These are phyloP conservation scores for Bubo scandiacus DNA, from an alignment of 2,113 vertebrate species.

Conservation along the genomic window DNA sequence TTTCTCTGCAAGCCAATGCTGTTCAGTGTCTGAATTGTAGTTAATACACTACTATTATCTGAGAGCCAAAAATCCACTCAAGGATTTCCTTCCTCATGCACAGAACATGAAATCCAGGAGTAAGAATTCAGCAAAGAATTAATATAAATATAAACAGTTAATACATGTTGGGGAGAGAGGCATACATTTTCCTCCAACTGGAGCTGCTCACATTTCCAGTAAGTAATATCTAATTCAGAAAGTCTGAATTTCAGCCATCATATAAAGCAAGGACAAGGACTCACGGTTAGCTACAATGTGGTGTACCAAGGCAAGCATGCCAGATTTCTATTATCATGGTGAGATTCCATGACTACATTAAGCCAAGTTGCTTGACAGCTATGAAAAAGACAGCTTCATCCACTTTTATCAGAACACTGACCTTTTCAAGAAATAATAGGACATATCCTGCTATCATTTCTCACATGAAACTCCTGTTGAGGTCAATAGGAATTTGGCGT, in stretches of 20 bases:
- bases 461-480: conserved; percentile 16
- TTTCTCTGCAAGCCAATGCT: not conserved
- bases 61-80: not conserved
- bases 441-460: conserved; percentile 18
- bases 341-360: conserved; percentile 19
- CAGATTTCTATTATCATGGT: conserved; percentile 20
- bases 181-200: not conserved
- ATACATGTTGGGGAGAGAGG: not conserved
- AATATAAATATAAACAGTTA: not conserved
- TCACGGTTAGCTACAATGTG: not conserved
- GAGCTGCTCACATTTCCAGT: not conserved
- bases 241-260: conserved; percentile 26
- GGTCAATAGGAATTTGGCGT: conserved; percentile 32
- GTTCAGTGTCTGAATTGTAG: not conserved
- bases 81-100: not conserved
- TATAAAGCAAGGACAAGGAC: conserved; percentile 16
- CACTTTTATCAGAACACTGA: conserved; percentile 9
- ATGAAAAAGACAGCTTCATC: conserved; percentile 61
- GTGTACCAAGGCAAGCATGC: not conserved
- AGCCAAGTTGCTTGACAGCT: conserved; percentile 55
- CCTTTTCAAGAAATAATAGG: conserved; percentile 46
- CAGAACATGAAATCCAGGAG: not conserved
- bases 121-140: not conserved
- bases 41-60: not conserved
- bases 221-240: not conserved